Percentiles rank a stretch among this genome's conserved stretches.
Evolutionary conservation across 1,140 invertebrate genomes (phyloP).

Genomic region (Chironomus tepperi): DNA sequence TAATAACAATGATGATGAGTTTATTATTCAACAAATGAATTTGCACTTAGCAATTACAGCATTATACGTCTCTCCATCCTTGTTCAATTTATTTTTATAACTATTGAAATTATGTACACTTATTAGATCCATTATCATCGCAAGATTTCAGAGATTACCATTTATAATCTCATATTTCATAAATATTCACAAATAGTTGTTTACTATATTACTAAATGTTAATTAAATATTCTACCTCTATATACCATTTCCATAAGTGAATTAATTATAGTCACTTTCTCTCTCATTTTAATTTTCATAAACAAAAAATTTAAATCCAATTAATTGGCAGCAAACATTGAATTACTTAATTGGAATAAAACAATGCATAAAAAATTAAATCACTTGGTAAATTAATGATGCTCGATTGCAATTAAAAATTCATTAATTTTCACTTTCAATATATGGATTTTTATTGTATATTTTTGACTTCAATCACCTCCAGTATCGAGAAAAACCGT

Average conservation of each 20-base stretch:
- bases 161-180: too few species aligned
- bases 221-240: background rate
- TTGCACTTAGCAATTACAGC: too few species aligned
- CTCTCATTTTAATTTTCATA: background rate
- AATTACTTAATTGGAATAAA: background rate
- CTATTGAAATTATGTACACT: too few species aligned
- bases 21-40: too few species aligned
- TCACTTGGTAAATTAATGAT: slow-evolving; percentile 19
- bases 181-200: too few species aligned
- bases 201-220: too few species aligned
- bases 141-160: too few species aligned
- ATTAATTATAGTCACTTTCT: background rate
- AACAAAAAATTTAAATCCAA: background rate
- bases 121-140: too few species aligned
- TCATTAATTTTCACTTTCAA: slow-evolving; percentile 16
- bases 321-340: background rate
- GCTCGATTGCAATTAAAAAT: slow-evolving; percentile 19
- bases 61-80: too few species aligned
- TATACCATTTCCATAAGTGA: background rate
- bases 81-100: too few species aligned
- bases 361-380: background rate
- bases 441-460: background rate
- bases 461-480: background rate
- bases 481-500: background rate
- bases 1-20: background rate